Conservation (phyloP, 2,113 vertebrate species). For the Chaetodon auriga region DNA sequence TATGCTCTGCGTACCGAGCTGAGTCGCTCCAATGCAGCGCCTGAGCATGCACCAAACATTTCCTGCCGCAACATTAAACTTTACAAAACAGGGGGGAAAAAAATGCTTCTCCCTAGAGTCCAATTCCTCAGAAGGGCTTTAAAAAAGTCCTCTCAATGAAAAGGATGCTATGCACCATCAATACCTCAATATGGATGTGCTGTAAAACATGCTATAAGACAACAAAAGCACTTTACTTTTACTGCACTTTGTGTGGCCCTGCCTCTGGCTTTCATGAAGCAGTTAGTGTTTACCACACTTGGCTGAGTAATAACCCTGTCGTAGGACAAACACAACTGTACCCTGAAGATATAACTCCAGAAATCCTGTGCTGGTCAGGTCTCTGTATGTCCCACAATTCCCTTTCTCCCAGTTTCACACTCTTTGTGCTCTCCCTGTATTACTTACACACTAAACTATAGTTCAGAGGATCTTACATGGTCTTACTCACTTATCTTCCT, state of each 20-base stretch:
- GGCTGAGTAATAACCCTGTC: conserved; percentile 78
- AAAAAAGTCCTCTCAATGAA: conserved; percentile 61
- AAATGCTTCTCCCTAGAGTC: conserved; percentile 30
- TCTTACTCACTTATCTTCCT: conserved; percentile 29
- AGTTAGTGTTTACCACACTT: conserved; percentile 79
- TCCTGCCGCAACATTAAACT: conserved; percentile 58
- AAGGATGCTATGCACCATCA: conserved; percentile 63
- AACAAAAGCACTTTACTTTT: conserved; percentile 73
- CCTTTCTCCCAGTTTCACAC: conserved; percentile 18
- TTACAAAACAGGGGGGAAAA: conserved; percentile 40
- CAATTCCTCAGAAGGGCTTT: conserved; percentile 50
- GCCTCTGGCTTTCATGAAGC: conserved; percentile 76
- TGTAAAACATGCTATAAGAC: conserved; percentile 71
- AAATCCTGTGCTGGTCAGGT: conserved; percentile 55
- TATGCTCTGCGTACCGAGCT: conserved; percentile 6
- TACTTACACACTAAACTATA: conserved; percentile 21
- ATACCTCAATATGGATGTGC: conserved; percentile 65
- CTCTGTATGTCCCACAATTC: conserved; percentile 22
- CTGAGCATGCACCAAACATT: conserved; percentile 25
- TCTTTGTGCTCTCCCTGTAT: conserved; percentile 28
- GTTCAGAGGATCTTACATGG: conserved; percentile 28
- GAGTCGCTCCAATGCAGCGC: neutral
- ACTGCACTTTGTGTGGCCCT: conserved; percentile 69
- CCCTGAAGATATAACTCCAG: conserved; percentile 69
- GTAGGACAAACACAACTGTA: conserved; percentile 71